phyloP scores from a whole-genome alignment of 1,140 invertebrate genomes.

The Metopolophium dirhodum region DNA sequence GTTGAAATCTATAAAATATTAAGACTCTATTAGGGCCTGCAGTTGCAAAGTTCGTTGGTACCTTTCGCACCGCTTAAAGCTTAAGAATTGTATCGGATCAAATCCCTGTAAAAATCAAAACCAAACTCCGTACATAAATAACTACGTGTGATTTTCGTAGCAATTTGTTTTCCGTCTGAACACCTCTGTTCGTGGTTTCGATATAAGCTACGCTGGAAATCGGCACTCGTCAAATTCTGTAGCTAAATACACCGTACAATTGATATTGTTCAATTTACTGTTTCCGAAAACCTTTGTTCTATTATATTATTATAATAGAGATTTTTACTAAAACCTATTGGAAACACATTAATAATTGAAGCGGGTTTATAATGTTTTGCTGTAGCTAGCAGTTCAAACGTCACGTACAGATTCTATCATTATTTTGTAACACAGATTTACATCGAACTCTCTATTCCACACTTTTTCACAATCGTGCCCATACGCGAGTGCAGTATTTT shows the following conservation, averaged over 20 bases:
- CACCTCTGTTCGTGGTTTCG: neutral
- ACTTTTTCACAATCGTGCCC: neutral
- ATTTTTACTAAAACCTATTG: neutral
- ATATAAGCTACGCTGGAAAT: neutral
- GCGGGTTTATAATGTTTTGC: neutral
- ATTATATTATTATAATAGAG: neutral
- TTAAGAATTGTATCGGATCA: neutral
- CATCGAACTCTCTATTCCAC: neutral
- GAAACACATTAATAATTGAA: neutral
- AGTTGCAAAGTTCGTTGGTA: too few relatives aligned
- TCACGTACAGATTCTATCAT: neutral
- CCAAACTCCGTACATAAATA: neutral
- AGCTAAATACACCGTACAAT: neutral
- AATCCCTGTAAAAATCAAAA: neutral
- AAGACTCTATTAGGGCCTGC: neutral
- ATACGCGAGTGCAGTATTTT: neutral
- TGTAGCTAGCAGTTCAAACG: neutral
- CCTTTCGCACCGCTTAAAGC: neutral
- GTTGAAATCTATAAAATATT: neutral
- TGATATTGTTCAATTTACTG: slow-evolving; percentile 5
- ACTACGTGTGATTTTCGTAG: neutral
- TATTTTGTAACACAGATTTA: neutral
- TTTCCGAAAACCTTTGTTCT: neutral
- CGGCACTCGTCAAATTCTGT: neutral
- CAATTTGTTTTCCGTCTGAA: neutral